These are phyloP conservation scores for Kobus ellipsiprymnus DNA, from an alignment of 2,113 vertebrate species.

Conservation along the genomic window DNA sequence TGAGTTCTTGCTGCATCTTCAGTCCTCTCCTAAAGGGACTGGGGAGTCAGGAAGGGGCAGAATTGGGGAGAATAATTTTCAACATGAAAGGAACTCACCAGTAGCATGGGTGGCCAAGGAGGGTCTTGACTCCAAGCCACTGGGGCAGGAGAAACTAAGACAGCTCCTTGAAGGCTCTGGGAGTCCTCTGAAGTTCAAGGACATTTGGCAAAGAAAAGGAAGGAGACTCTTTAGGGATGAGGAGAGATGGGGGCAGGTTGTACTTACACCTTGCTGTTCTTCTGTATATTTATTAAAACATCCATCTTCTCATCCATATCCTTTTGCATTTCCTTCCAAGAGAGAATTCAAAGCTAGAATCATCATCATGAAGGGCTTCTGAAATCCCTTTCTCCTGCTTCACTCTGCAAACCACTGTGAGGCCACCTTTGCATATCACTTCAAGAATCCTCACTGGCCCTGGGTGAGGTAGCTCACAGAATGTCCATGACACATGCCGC, in stretches of 20 bases:
- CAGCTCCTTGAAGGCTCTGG: not conserved
- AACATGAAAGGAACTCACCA: not conserved
- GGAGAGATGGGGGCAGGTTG: not conserved
- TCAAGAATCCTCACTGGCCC: not conserved
- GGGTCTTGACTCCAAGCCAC: not conserved
- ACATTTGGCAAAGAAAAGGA: not conserved
- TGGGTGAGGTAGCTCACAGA: not conserved
- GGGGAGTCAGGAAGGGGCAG: not conserved
- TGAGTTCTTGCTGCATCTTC: not conserved
- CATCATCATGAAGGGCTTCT: not conserved
- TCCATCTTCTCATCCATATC: constrained; percentile 70
- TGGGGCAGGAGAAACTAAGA: not conserved
- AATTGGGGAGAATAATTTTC: constrained; percentile 2
- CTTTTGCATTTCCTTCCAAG: constrained; percentile 68
- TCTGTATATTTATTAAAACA: constrained; percentile 56
- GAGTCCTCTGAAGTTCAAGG: not conserved
- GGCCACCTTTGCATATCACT: too few species aligned
- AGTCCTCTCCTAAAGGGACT: not conserved
- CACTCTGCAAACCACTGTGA: not conserved
- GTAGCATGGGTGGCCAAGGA: not conserved
- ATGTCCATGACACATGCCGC: accelerated
- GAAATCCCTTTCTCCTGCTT: not conserved
- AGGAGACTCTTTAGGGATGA: not conserved
- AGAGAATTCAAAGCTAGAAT: constrained; percentile 1
- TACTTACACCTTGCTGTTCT: constrained; percentile 55